Evolutionary conservation across 92 coral and sea anemone genomes (phyloP).

Genomic region (Porites rus): DNA sequence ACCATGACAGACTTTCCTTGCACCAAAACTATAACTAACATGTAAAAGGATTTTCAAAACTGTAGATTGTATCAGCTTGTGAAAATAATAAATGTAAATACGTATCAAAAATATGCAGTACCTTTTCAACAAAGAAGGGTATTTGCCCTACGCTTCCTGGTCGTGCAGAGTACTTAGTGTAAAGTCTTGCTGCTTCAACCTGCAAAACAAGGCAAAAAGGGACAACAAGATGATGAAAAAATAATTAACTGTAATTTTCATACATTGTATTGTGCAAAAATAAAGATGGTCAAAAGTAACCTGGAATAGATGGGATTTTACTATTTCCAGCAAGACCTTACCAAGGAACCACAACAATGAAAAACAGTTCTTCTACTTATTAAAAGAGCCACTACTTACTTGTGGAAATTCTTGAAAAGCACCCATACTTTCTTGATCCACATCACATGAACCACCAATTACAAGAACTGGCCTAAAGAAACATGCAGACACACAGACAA

Average conservation of each 20-base stretch:
- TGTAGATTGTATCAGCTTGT: too few relatives aligned
- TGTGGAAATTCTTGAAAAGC: conserved; percentile 97
- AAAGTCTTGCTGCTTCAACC: conserved; percentile 93
- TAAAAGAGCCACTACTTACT: conserved; percentile 33
- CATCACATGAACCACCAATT: conserved; percentile 92
- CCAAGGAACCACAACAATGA: neutral
- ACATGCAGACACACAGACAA: neutral
- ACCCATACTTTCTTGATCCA: conserved; percentile 93
- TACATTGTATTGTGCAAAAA: too few relatives aligned
- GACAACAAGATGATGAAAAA: neutral
- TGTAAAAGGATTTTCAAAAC: too few relatives aligned
- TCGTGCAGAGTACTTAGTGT: conserved; percentile 87
- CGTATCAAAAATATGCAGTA: neutral
- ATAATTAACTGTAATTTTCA: too few relatives aligned
- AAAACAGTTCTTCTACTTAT: neutral
- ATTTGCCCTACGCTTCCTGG: conserved; percentile 85
- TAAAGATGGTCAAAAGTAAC: too few relatives aligned
- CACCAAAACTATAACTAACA: too few relatives aligned
- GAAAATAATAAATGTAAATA: too few relatives aligned
- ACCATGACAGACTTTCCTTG: too few relatives aligned
- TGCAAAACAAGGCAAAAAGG: conserved; percentile 5
- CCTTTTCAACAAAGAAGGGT: conserved; percentile 96
- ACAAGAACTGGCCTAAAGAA: conserved; percentile 90
- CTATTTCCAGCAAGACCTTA: too few relatives aligned
- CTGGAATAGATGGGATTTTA: too few relatives aligned